Base-by-base conservation (phyloP, 2,888 invertebrate genomes). In the Sphaeridia pumilis region DNA sequence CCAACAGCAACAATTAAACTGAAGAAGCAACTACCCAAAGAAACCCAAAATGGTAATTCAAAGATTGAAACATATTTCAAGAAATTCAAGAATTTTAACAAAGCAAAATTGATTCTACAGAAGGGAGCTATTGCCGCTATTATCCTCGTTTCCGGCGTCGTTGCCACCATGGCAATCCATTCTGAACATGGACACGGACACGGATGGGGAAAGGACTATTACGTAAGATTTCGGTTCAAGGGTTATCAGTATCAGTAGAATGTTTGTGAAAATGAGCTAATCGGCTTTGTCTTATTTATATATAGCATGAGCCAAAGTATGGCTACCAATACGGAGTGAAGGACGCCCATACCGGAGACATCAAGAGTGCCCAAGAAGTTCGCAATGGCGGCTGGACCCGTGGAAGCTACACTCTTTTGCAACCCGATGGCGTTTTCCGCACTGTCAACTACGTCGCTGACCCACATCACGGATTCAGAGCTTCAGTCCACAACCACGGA, bases 401-500 rank as follows among this genome's bases (percentile, higher is more conserved):
- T n/a, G 47, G 48, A 5, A 17, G 24, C 24, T 53, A 53, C 31
- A 21, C 38, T 48, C 17, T 48, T 17, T 21, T 41, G 2, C 42
- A 48, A 22, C 47, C 53, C 27, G 47, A 53, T 24, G 53, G 53
- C 10, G 24, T 47, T 24, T 14, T 41, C 24, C 26, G 53, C 4
- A 21, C 25, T 4, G 53, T 53, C 2, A 53, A 35, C 17, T 53
- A 53, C 22, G 38, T 20, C 2, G 47, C 47, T 24, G 53, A 53
- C 22, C 47, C 47, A 10, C 31, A 42, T 41, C 17, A 42, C n/a
- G 53, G 53, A 42, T 53, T 53, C 20, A 36, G 46, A 46, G 53
- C 53, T 25, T 12, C n/a, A 2, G 53, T 53, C 24, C 47, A 53
- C 26, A 53, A 49, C 25, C 22, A 53, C 21, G 53, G 53, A 3